Evolutionary conservation across 2,888 invertebrate species (phyloP).

Genomic region (Eupithecia exiguata): DNA sequence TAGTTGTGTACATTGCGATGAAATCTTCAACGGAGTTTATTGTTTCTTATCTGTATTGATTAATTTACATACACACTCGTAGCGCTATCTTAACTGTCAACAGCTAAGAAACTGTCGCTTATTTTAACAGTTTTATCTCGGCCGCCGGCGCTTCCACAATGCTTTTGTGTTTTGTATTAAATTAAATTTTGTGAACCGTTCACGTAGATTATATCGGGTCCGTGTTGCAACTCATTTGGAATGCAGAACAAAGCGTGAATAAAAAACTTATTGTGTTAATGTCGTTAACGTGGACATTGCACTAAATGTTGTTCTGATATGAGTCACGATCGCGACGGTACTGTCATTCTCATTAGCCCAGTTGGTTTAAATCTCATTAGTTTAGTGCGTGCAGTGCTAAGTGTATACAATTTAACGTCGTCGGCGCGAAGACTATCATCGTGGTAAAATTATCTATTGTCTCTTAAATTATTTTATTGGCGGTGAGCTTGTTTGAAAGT

Average conservation of each 20-base stretch:
- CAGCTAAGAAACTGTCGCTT: slow-evolving; percentile 71
- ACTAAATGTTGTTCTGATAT: slow-evolving; percentile 71
- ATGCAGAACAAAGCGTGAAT: slow-evolving; percentile 37
- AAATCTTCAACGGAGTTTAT: slow-evolving; percentile 69
- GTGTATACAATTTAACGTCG: slow-evolving; percentile 79
- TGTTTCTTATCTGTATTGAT: slow-evolving; percentile 80
- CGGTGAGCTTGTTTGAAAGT: slow-evolving; percentile 68
- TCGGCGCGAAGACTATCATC: slow-evolving; percentile 58
- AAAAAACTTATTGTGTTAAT: slow-evolving; percentile 51
- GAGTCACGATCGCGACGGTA: slow-evolving; percentile 72
- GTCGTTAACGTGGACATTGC: slow-evolving; percentile 62
- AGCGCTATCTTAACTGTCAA: slow-evolving; percentile 71
- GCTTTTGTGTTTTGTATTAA: slow-evolving; percentile 53
- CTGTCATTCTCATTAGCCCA: slow-evolving; percentile 75
- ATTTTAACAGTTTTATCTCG: slow-evolving; percentile 72
- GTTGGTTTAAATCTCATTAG: slow-evolving; percentile 81
- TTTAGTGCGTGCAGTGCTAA: slow-evolving; percentile 78
- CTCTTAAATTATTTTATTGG: slow-evolving; percentile 61
- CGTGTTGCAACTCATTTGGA: slow-evolving; percentile 35
- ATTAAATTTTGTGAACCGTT: slow-evolving; percentile 47
- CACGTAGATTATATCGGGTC: slow-evolving; percentile 48
- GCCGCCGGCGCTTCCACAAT: slow-evolving; percentile 60
- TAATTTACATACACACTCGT: slow-evolving; percentile 70
- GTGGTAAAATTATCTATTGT: slow-evolving; percentile 68
- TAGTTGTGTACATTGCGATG: slow-evolving; percentile 65